These are phyloP conservation scores for Nesidiocoris tenuis DNA, from an alignment of 2,888 invertebrate genomes.

Conservation along the genomic window DNA sequence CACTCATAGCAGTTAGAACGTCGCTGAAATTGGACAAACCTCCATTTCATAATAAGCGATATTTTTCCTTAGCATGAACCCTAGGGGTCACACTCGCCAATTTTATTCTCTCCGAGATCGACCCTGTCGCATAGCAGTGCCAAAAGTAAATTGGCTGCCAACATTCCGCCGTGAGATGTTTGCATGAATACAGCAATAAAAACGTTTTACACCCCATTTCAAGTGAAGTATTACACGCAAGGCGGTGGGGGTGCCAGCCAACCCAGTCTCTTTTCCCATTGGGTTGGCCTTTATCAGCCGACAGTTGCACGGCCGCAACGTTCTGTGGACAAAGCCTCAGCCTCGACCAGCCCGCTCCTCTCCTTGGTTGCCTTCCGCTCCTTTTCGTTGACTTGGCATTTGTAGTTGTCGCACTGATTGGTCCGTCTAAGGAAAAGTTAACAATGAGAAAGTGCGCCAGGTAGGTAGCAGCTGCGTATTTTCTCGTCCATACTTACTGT, in stretches of 20 bases:
- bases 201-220: background rate
- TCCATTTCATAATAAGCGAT: too few species aligned
- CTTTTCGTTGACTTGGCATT: slow-evolving; percentile 12
- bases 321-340: background rate
- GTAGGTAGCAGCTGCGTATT: background rate
- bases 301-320: background rate
- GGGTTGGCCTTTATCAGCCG: background rate
- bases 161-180: background rate
- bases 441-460: slow-evolving; percentile 7
- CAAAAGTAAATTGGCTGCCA: background rate
- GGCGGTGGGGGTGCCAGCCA: background rate
- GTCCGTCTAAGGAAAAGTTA: slow-evolving; percentile 19
- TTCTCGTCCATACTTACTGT: background rate
- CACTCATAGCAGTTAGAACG: too few species aligned
- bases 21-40: too few species aligned
- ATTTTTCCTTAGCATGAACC: too few species aligned
- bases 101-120: too few species aligned
- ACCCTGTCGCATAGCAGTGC: too few species aligned
- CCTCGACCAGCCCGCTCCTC: background rate
- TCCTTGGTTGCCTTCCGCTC: slow-evolving; percentile 12
- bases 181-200: background rate
- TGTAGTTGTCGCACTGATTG: slow-evolving; percentile 24
- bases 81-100: too few species aligned
- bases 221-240: background rate
- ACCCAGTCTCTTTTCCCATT: background rate